Conservation (phyloP, 2,797 vertebrate genomes). For the Microhierax caerulescens region DNA sequence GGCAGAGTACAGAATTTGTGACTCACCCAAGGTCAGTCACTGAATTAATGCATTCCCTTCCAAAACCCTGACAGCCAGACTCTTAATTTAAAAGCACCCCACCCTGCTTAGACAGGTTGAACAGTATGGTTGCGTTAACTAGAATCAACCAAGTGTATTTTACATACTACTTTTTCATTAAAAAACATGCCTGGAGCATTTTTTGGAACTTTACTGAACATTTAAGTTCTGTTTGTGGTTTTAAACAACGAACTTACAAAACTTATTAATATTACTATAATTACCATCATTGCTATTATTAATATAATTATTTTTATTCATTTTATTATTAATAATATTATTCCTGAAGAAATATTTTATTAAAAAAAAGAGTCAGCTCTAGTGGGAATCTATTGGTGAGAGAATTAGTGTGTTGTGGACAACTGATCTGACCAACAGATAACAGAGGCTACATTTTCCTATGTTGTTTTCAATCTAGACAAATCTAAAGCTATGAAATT, state of each 20-base stretch:
- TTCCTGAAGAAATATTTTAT: not conserved
- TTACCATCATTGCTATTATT: too few relatives aligned
- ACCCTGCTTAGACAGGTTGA: not conserved
- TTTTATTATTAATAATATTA: too few relatives aligned
- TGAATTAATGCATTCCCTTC: not conserved
- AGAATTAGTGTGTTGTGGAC: not conserved
- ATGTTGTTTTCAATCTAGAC: not conserved
- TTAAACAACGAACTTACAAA: not conserved
- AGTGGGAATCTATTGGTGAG: not conserved
- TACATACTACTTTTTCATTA: not conserved
- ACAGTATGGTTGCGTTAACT: not conserved
- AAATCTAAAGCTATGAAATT: not conserved
- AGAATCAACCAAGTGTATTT: not conserved
- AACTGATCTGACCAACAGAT: not conserved
- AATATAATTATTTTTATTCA: too few relatives aligned
- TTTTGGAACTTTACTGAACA: not conserved
- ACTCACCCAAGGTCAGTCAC: not conserved
- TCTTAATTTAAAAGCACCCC: not conserved
- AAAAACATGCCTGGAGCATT: not conserved
- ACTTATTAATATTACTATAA: too few relatives aligned
- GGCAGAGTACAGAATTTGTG: not conserved
- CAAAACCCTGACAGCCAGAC: not conserved
- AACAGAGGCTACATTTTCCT: not conserved
- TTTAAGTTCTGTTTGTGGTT: not conserved
- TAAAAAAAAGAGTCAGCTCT: not conserved